A percentile compares a stretch with the other conserved stretches of the same genome.
Conservation (phyloP, 2,888 invertebrate species). For the Anarsia innoxiella region DNA sequence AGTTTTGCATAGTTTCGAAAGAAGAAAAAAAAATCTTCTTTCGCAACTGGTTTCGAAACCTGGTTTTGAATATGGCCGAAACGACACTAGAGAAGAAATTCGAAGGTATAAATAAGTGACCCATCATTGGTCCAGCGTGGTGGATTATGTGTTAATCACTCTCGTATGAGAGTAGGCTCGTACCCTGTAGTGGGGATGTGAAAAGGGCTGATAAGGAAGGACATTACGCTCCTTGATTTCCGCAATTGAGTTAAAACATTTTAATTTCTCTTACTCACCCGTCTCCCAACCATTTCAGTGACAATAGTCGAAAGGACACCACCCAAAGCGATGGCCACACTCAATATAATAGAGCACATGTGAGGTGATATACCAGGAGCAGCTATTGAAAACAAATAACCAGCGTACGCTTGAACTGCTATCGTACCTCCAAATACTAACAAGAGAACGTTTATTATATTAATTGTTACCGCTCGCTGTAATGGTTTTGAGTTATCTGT, state of each 20-base stretch:
- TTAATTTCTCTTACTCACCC: no score
- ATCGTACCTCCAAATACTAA: slow-evolving; percentile 32
- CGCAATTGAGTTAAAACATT: not conserved
- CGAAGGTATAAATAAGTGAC: no score
- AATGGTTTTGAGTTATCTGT: slow-evolving; percentile 46
- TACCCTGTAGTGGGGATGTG: no score
- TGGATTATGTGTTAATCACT: no score
- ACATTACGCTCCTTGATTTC: not conserved
- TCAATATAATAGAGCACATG: slow-evolving; percentile 68
- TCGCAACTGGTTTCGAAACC: no score
- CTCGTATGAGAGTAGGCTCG: no score
- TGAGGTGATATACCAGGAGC: slow-evolving; percentile 57
- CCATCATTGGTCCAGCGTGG: no score
- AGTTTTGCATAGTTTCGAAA: no score
- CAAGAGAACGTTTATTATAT: slow-evolving; percentile 21
- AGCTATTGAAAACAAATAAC: slow-evolving; percentile 55
- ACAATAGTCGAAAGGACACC: slow-evolving; percentile 46
- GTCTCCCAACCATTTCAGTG: slow-evolving; percentile 69
- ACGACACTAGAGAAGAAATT: no score
- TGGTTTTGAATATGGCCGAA: no score
- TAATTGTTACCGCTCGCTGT: slow-evolving; percentile 31
- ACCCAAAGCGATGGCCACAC: slow-evolving; percentile 57
- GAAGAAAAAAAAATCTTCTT: no score
- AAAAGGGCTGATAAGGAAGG: no score
- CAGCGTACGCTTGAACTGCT: slow-evolving; percentile 43